A percentile compares a stretch with the other conserved stretches of the same genome.
These are phyloP conservation scores for Monochamus saltuarius DNA, from an alignment of 1,140 invertebrate species.

Conservation along the genomic window DNA sequence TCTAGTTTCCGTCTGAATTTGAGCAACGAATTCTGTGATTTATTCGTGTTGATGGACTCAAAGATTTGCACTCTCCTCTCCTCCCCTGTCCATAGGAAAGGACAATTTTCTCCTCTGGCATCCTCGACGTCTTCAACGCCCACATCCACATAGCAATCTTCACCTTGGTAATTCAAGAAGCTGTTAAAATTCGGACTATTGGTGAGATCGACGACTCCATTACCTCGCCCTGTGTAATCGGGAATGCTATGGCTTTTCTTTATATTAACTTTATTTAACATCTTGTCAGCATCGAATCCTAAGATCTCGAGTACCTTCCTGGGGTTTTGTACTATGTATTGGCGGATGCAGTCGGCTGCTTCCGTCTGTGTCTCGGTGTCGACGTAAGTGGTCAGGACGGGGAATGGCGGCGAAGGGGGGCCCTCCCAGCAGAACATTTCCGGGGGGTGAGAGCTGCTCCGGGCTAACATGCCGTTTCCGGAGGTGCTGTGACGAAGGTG, in stretches of 20 bases:
- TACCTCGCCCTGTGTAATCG: constrained; percentile 24
- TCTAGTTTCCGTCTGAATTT: constrained; percentile 29
- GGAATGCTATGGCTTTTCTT: constrained; percentile 46
- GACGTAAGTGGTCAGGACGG: constrained; percentile 30
- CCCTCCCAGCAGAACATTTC: constrained; percentile 75
- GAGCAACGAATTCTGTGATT: constrained; percentile 18
- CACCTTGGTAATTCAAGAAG: neutral
- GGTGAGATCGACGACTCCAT: neutral
- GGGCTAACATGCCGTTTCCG: constrained; percentile 59
- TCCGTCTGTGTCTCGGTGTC: constrained; percentile 57
- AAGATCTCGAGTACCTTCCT: constrained; percentile 54
- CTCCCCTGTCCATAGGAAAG: constrained; percentile 30
- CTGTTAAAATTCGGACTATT: constrained; percentile 11
- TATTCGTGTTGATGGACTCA: constrained; percentile 22
- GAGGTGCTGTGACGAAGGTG: constrained; percentile 48
- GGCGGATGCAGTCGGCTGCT: constrained; percentile 43
- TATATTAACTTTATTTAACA: constrained; percentile 41
- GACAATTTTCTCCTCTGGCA: constrained; percentile 27
- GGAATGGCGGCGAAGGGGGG: constrained; percentile 22
- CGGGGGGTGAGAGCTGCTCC: constrained; percentile 78
- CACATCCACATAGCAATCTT: constrained; percentile 14
- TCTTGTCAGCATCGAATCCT: constrained; percentile 54
- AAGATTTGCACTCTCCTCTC: constrained; percentile 28
- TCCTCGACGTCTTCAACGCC: constrained; percentile 27
- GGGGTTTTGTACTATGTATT: constrained; percentile 55